A percentile compares a stretch with the other conserved stretches of the same genome.
phyloP scores from a whole-genome alignment of 2,888 invertebrate species.

The Harpalus rufipes region DNA sequence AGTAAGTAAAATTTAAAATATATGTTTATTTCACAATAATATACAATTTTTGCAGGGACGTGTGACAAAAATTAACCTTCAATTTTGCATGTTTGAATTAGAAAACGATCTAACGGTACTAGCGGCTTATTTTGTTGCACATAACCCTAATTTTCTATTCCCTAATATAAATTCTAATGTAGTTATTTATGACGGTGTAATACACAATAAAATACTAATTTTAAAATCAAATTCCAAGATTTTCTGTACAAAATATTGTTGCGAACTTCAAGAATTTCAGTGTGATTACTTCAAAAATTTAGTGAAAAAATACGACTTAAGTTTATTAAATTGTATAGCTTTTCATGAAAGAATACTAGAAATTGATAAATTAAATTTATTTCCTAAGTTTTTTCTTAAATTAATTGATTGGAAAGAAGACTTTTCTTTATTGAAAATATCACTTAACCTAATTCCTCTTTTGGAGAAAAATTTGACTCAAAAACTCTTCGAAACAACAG shows the following conservation, averaged over 20 bases:
- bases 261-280: background rate
- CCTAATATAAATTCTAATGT: background rate
- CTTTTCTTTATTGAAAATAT: background rate
- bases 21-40: constrained; percentile 3
- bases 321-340: background rate
- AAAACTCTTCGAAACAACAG: background rate
- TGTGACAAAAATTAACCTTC: background rate
- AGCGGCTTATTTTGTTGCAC: background rate
- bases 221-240: background rate
- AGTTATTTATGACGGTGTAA: background rate
- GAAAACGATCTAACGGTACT: background rate
- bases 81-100: background rate
- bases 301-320: background rate
- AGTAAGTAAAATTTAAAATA: background rate
- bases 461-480: background rate
- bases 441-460: background rate
- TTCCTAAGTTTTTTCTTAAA: background rate
- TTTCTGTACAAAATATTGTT: background rate
- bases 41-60: background rate
- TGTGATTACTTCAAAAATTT: background rate
- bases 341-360: background rate
- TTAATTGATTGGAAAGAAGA: background rate
- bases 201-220: background rate
- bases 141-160: background rate
- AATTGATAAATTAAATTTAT: background rate